These are phyloP conservation scores for Labroides dimidiatus DNA, from an alignment of 2,797 vertebrate genomes.

Conservation along the genomic window DNA sequence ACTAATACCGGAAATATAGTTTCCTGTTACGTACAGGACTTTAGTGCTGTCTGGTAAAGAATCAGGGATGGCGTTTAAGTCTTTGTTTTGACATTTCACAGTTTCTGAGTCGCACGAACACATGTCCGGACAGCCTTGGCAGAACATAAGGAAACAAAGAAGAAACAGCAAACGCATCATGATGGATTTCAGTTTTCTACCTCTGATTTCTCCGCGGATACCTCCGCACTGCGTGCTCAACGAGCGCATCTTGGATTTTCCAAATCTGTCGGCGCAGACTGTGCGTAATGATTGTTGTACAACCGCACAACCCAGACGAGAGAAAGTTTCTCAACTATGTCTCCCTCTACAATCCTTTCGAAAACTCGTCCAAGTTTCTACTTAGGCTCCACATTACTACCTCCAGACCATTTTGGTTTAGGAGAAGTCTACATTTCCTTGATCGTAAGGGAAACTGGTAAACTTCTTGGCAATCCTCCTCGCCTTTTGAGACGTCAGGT, in stretches of 20 bases:
- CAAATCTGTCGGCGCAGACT: constrained; percentile 43
- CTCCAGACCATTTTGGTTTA: constrained; percentile 57
- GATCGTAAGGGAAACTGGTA: constrained; percentile 14
- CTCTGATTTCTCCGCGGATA: constrained; percentile 42
- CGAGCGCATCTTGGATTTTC: constrained; percentile 64
- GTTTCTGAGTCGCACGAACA: constrained; percentile 86
- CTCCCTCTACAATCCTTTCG: constrained; percentile 43
- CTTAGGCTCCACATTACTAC: constrained; percentile 57
- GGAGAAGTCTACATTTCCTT: constrained; percentile 59
- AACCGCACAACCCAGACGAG: constrained; percentile 19
- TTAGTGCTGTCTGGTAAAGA: constrained; percentile 86
- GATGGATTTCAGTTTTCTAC: constrained; percentile 35
- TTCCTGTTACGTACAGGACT: constrained; percentile 88
- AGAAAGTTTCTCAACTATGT: constrained; percentile 59
- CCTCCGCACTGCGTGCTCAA: constrained; percentile 45
- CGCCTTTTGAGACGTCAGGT: constrained; percentile 2
- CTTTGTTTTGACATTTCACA: constrained; percentile 89
- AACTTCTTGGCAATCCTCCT: constrained; percentile 51
- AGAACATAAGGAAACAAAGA: constrained; percentile 47
- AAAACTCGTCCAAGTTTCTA: constrained; percentile 44
- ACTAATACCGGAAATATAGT: constrained; percentile 80
- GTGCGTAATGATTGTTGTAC: constrained; percentile 35
- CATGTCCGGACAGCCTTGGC: constrained; percentile 82
- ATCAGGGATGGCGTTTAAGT: constrained; percentile 85
- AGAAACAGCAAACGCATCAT: constrained; percentile 68